These are phyloP conservation scores for Ploceus nigricollis DNA, from an alignment of 2,113 vertebrate species.

Conservation along the genomic window DNA sequence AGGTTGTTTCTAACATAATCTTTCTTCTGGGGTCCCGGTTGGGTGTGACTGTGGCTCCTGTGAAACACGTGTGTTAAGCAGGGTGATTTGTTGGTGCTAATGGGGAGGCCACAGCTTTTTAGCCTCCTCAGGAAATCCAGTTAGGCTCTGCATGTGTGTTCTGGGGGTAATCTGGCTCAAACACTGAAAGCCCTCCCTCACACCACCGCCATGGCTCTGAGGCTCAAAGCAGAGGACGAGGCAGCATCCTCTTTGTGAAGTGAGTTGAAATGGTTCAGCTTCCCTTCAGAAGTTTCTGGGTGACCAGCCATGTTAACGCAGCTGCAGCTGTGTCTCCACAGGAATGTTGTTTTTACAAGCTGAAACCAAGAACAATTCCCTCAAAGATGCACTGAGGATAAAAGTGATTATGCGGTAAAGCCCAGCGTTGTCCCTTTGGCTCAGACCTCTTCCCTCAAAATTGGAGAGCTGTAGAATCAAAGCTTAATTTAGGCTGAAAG, in stretches of 20 bases:
- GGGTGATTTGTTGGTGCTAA: background rate
- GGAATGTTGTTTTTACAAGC: background rate
- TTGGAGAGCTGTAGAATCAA: background rate
- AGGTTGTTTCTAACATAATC: background rate
- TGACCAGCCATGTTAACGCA: background rate
- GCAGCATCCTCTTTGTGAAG: background rate
- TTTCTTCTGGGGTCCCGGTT: background rate
- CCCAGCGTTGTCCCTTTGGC: background rate
- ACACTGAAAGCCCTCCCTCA: background rate
- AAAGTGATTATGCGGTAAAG: background rate
- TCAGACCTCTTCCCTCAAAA: background rate
- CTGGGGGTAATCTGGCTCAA: background rate
- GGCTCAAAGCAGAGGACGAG: background rate
- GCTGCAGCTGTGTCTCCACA: constrained; percentile 29
- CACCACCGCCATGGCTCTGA: background rate
- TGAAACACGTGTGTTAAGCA: accelerated
- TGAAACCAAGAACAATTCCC: constrained; percentile 11
- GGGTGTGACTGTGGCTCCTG: background rate
- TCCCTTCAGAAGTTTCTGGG: constrained; percentile 12
- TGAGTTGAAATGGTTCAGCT: background rate
- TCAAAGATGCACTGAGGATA: constrained; percentile 4
- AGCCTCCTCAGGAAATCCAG: background rate
- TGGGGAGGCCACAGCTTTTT: background rate
- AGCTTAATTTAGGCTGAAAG: background rate
- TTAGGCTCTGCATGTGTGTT: background rate